Evolutionary conservation across 2,888 invertebrate genomes (phyloP).

Genomic region (Tigriopus californicus): DNA sequence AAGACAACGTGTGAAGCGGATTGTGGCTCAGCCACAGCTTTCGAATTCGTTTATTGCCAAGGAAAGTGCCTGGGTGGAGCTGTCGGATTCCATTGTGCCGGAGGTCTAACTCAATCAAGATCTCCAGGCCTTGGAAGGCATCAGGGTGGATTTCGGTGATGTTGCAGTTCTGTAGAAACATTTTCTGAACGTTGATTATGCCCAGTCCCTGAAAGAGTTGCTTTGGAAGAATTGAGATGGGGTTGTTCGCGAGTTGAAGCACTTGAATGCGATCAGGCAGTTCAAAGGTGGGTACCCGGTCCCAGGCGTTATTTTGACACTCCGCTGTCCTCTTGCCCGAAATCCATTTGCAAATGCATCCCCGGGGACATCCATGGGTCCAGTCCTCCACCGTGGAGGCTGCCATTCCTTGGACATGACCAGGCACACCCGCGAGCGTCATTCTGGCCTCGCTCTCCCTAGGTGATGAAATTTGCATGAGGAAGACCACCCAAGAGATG

Average conservation of each 20-base stretch:
- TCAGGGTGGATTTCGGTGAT: constrained; percentile 56
- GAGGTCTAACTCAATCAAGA: constrained; percentile 46
- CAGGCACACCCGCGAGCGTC: no score
- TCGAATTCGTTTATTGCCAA: constrained; percentile 53
- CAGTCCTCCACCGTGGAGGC: background rate
- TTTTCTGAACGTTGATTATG: constrained; percentile 60
- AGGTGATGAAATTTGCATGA: no score
- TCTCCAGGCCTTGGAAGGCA: constrained; percentile 63
- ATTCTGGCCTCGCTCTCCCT: no score
- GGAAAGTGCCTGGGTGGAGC: constrained; percentile 55
- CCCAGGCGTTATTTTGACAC: constrained; percentile 60
- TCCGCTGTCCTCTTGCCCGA: constrained; percentile 69
- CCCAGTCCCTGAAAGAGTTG: constrained; percentile 32
- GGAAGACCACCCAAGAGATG: no score
- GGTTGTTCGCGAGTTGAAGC: constrained; percentile 61
- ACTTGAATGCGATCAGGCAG: constrained; percentile 62
- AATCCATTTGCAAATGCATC: constrained; percentile 74
- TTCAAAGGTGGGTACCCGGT: constrained; percentile 50
- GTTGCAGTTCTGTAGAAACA: constrained; percentile 55
- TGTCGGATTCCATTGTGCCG: constrained; percentile 27
- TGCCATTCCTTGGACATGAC: no score
- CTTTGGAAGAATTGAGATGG: constrained; percentile 38
- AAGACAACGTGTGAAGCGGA: constrained; percentile 48
- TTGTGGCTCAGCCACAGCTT: constrained; percentile 61
- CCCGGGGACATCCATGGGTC: constrained; percentile 42